Conservation (phyloP, 2,797 vertebrate genomes). For the Alca torda region DNA sequence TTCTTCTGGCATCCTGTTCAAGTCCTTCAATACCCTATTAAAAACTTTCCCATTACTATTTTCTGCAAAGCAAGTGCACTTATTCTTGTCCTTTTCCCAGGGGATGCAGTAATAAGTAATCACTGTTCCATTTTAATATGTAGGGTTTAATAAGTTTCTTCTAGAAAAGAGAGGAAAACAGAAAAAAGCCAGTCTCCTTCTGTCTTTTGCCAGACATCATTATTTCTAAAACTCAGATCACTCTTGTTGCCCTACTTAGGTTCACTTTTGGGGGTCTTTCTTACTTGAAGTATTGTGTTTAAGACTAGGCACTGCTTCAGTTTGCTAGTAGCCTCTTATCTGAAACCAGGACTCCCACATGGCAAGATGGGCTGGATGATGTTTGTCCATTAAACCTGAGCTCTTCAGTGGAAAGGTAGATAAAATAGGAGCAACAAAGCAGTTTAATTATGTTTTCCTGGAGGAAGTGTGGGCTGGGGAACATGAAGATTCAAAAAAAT, state of each 20-base stretch:
- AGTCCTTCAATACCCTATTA: neutral
- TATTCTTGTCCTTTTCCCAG: neutral
- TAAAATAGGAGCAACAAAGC: neutral
- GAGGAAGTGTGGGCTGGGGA: neutral
- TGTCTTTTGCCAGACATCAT: neutral
- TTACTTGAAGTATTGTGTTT: neutral
- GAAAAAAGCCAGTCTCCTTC: neutral
- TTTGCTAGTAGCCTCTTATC: neutral
- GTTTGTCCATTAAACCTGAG: neutral
- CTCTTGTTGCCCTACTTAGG: neutral
- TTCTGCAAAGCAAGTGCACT: neutral
- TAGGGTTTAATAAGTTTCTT: neutral
- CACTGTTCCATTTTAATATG: neutral
- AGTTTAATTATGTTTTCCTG: neutral
- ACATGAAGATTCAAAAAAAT: neutral
- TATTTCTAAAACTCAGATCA: neutral
- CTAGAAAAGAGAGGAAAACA: neutral
- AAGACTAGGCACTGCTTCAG: neutral
- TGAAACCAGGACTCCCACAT: neutral
- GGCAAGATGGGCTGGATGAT: neutral
- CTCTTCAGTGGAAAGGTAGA: neutral
- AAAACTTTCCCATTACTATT: neutral
- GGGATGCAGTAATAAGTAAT: neutral
- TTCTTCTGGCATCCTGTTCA: neutral
- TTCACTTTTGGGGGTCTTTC: neutral